These are phyloP conservation scores for Clinocottus analis DNA, from an alignment of 2,113 vertebrate species.

Conservation along the genomic window DNA sequence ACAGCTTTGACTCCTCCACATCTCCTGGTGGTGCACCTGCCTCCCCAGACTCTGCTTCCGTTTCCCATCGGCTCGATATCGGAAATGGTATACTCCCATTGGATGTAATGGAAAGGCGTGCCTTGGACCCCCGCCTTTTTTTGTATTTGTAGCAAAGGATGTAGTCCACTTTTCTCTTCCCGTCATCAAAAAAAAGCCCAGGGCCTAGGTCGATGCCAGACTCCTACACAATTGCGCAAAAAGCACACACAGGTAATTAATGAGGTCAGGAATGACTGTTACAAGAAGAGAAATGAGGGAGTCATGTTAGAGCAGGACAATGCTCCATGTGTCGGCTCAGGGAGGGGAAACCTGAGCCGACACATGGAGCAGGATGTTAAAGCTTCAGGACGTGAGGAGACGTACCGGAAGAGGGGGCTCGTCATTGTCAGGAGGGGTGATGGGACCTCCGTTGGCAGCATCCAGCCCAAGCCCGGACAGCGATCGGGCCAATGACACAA, in stretches of 20 bases:
- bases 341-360: not conserved
- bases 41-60: constrained; percentile 56
- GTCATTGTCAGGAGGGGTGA: constrained; percentile 11
- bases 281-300: not conserved
- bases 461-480: constrained; percentile 64
- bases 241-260: constrained; percentile 26
- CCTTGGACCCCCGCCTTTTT: constrained; percentile 77
- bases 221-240: constrained; percentile 58
- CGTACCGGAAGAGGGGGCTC: constrained; percentile 64
- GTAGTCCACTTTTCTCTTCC: constrained; percentile 93
- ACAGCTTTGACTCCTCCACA: constrained; percentile 71
- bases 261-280: not conserved
- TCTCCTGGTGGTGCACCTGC: constrained; percentile 73
- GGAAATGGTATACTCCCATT: constrained; percentile 83
- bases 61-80: constrained; percentile 22
- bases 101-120: constrained; percentile 77
- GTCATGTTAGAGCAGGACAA: not conserved
- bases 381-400: not conserved
- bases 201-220: constrained; percentile 73
- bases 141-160: constrained; percentile 93
- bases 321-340: constrained; percentile 4
- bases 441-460: constrained; percentile 59
- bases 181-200: constrained; percentile 89
- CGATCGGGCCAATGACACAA: constrained; percentile 83
- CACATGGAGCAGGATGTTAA: not conserved